Conservation (phyloP, 1,140 invertebrate genomes). For the Mamestra configurata region DNA sequence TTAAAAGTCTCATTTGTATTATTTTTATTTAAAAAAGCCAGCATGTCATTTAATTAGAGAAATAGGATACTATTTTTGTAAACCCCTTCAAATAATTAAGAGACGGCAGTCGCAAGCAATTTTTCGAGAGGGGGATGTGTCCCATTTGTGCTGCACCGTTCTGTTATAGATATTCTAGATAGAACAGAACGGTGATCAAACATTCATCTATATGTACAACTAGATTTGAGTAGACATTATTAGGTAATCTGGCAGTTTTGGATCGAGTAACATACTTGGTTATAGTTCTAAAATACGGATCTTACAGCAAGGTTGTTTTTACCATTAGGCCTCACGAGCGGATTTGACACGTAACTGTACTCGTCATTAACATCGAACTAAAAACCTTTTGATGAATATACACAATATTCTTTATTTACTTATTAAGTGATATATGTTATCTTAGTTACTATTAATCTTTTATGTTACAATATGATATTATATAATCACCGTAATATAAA, state of each 20-base stretch:
- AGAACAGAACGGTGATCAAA: too few species aligned
- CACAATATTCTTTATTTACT: constrained; percentile 46
- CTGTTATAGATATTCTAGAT: too few species aligned
- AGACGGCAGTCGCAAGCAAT: too few species aligned
- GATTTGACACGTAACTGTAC: constrained; percentile 15
- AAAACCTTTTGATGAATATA: constrained; percentile 30
- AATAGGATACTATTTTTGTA: constrained; percentile 25
- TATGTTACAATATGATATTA: constrained; percentile 48
- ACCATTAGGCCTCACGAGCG: constrained; percentile 6
- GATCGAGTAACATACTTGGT: too few species aligned
- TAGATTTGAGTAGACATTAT: too few species aligned
- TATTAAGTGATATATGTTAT: constrained; percentile 45
- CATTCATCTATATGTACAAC: too few species aligned
- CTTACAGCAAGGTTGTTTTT: too few species aligned
- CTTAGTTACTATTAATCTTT: constrained; percentile 52
- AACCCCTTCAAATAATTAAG: too few species aligned
- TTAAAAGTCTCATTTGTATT: neutral
- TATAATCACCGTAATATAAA: constrained; percentile 47
- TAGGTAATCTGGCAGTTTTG: too few species aligned
- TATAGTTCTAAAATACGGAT: too few species aligned
- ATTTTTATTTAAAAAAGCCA: neutral
- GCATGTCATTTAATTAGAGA: constrained; percentile 19
- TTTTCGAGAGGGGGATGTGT: too few species aligned
- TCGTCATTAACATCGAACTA: constrained; percentile 37
- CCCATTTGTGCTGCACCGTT: too few species aligned